These are phyloP conservation scores for Eristalis pertinax DNA, from an alignment of 2,888 invertebrate species.

Conservation along the genomic window DNA sequence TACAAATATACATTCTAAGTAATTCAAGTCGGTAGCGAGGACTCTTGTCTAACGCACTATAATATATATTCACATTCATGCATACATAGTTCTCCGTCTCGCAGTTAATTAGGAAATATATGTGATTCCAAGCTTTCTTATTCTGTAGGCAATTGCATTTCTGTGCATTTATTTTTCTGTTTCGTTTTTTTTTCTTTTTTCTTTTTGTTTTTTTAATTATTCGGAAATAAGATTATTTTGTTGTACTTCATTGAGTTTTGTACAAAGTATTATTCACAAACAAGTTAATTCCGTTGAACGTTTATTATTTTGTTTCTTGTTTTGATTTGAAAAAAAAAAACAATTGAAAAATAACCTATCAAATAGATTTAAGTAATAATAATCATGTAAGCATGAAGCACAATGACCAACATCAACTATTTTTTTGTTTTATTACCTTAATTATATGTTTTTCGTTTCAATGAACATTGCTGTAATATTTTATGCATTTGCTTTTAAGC, in stretches of 20 bases:
- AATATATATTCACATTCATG: conserved; percentile 15
- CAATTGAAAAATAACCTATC: conserved; percentile 21
- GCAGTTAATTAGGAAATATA: conserved; percentile 53
- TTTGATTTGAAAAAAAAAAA: not conserved
- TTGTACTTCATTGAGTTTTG: conserved; percentile 29
- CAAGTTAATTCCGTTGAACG: conserved; percentile 28
- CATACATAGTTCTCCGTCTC: conserved; percentile 47
- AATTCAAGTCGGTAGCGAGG: conserved; percentile 25
- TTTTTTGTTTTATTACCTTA: conserved; percentile 39
- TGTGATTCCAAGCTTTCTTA: conserved; percentile 69
- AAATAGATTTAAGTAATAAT: conserved; percentile 36
- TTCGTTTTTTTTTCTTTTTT: not conserved
- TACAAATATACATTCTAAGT: conserved; percentile 25
- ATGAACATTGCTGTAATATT: conserved; percentile 71
- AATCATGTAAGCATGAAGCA: conserved; percentile 56
- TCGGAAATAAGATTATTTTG: conserved; percentile 24
- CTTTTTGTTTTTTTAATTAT: conserved; percentile 10
- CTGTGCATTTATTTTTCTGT: conserved; percentile 45
- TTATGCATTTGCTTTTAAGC: conserved; percentile 66
- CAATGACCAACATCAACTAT: conserved; percentile 65
- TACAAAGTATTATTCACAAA: conserved; percentile 68
- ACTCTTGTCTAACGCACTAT: conserved; percentile 28
- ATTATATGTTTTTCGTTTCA: conserved; percentile 44
- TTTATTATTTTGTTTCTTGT: conserved; percentile 7
- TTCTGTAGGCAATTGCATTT: conserved; percentile 49